Evolutionary conservation across 1,140 invertebrate genomes (phyloP), one percentile per base, ranked within the genome.

Genomic region (Spodoptera litura): DNA sequence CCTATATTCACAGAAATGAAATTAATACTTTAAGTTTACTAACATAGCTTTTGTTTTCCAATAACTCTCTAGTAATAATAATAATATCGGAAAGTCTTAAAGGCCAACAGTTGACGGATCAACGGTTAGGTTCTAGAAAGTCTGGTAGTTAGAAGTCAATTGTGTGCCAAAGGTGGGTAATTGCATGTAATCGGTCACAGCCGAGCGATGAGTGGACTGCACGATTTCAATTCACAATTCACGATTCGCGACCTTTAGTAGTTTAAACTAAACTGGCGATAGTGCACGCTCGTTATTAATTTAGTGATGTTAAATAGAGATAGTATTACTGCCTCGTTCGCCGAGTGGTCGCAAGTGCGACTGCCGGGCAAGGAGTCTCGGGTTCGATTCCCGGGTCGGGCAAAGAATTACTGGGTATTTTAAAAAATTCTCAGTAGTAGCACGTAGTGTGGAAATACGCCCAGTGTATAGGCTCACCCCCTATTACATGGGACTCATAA

Each of bases 151-250:
- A 20, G 64, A 44, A 68, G 52, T 12, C 20, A 20, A 13, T 68
- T 51, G 58, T 62, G 11, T 68, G 49, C 20, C 66, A 70, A 70
- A 70, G 66, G 66, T 70, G 38, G 56, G 66, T 90, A 88, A 90
- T 88, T 87, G 87, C 88, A 75, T 84, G 80, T 88, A 91, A 91
- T 91, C 87, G 86, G 76, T 74, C 59, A 77, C 75, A 83, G 85
- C 85, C 77, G 77, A 85, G 84, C 90, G 85, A 52, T 52, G 49
- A 70, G 66, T 88, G 81, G 66, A 82, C 20, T 11, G 81, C 91
- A 91, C 90, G 91, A 87, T 89, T 91, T 87, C 85, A 89, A 89
- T 89, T 84, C 82, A 78, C 78, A 78, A 85, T 68, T 68, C 58
- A 49, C 31, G 68, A 68, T 58, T 58, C 52, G 64, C 20, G 62